Base-by-base conservation (phyloP, 1,140 invertebrate genomes). In the Drosophila eugracilis region DNA sequence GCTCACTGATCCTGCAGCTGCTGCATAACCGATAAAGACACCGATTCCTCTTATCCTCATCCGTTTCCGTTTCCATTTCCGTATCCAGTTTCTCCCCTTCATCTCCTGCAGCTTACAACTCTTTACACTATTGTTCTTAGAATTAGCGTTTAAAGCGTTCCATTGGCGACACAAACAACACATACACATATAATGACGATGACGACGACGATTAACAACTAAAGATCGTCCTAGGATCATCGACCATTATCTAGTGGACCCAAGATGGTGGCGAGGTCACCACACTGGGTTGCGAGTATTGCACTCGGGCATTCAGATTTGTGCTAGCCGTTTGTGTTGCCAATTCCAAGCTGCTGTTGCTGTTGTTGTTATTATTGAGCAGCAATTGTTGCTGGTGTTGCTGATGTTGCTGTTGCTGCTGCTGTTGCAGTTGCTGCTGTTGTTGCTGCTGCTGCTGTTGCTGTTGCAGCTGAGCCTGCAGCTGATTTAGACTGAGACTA, bases 221-320 rank as follows among this genome's bases (percentile, higher is more conserved):
- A 54, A 28, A 21, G 39, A 32, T 37, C 65, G 30, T 36, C 48
- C 41, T 17, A 3, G 30, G 22, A 5, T 36, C 42, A 26, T 9
- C 24, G 36, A 28, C 10, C 22, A 41, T 19, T 17, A 17, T 60
- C 67, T 94, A 95, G 92, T 95, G 94, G 89, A 95, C 94, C 94
- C 94, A 95, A 4, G 94, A 95, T 47, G 94, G 94, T 71, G 94
- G 92, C 37, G 93, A 85, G 63, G 83, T 94, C 30, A 94, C 92
- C 50, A 93, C 92, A 73, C 93, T 92, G 52, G 93, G 84, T 74
- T 91, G 91, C 44, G 89, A 62, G 72, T 91, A 91, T 76, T 90
- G 90, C n/a, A 91, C 91, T 9, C 85, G 49, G 7, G 79, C 75
- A 26, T 91, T 90, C 0, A 91, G 71, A 66, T 91, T 91, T 69